Percentiles rank a stretch among this genome's conserved stretches.
phyloP scores from a whole-genome alignment of 2,797 vertebrate genomes.

The Phrynocephalus vlangalii region DNA sequence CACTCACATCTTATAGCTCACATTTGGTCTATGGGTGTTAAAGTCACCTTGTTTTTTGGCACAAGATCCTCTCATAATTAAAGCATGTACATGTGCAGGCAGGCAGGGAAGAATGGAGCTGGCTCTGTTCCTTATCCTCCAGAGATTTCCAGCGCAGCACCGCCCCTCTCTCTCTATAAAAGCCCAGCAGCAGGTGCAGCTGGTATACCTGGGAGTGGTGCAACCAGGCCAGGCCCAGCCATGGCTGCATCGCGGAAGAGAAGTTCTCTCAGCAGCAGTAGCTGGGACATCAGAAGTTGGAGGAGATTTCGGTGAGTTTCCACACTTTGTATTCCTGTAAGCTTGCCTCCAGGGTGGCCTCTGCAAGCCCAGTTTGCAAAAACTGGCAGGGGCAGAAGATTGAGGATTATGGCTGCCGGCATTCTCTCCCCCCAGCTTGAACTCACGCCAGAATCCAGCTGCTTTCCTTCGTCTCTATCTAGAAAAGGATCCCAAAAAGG shows the following conservation, averaged over 20 bases:
- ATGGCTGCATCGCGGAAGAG: constrained; percentile 3
- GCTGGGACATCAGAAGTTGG: constrained; percentile 4
- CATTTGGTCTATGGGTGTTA: not conserved
- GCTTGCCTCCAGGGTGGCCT: not conserved
- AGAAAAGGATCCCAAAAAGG: not conserved
- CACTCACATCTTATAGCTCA: too few species aligned
- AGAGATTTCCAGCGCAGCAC: not conserved
- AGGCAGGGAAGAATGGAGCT: too few species aligned
- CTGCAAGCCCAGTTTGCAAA: too few species aligned
- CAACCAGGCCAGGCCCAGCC: not conserved
- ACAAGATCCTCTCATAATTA: not conserved
- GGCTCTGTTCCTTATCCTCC: not conserved
- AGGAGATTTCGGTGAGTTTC: constrained; percentile 35
- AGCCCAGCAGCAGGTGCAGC: not conserved
- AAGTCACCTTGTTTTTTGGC: not conserved
- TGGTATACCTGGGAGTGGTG: not conserved
- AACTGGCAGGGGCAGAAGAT: too few species aligned
- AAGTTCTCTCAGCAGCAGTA: not conserved
- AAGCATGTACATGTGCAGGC: too few species aligned
- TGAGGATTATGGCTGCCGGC: not conserved
- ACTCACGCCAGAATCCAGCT: not conserved
- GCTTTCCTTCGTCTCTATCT: not conserved
- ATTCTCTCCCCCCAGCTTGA: not conserved
- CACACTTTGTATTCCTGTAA: not conserved
- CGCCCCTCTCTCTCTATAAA: constrained; percentile 15